Percentiles rank a stretch among this genome's conserved stretches.
These are phyloP conservation scores for Euphonia xanthogaster DNA, from an alignment of 2,797 vertebrate genomes.

Conservation along the genomic window DNA sequence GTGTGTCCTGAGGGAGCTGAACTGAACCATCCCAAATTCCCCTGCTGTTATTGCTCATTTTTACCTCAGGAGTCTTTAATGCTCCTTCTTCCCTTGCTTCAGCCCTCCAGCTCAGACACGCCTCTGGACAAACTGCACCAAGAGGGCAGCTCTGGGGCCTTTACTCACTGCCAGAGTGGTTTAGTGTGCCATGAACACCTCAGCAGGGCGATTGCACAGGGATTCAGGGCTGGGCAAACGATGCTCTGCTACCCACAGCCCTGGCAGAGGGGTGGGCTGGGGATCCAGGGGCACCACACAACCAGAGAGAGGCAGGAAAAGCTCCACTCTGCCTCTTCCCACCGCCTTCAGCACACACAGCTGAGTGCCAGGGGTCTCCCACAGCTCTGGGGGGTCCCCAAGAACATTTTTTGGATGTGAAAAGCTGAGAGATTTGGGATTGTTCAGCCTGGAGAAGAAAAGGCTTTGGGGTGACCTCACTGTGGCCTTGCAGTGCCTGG, in stretches of 20 bases:
- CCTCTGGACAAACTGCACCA: fast-evolving
- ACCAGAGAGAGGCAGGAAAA: fast-evolving
- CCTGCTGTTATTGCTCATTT: background rate
- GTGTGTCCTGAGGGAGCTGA: background rate
- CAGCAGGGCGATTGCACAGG: fast-evolving
- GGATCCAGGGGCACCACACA: background rate
- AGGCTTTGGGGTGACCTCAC: background rate
- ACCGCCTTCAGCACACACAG: background rate
- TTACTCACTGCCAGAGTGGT: background rate
- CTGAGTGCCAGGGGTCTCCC: background rate
- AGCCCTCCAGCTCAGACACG: background rate
- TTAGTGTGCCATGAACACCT: fast-evolving
- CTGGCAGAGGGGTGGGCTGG: fast-evolving
- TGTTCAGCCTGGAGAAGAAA: background rate
- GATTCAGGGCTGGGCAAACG: fast-evolving
- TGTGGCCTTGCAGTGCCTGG: background rate
- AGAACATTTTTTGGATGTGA: background rate
- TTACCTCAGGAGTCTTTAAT: background rate
- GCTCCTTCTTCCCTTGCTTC: background rate
- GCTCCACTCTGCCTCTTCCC: background rate
- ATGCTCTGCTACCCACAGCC: background rate
- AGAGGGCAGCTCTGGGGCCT: background rate
- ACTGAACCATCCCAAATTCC: background rate
- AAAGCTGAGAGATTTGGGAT: background rate
- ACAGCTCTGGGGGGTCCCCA: background rate